These are phyloP conservation scores for Caenorhabditis afra DNA, from an alignment of 2,888 invertebrate genomes.

Conservation along the genomic window DNA sequence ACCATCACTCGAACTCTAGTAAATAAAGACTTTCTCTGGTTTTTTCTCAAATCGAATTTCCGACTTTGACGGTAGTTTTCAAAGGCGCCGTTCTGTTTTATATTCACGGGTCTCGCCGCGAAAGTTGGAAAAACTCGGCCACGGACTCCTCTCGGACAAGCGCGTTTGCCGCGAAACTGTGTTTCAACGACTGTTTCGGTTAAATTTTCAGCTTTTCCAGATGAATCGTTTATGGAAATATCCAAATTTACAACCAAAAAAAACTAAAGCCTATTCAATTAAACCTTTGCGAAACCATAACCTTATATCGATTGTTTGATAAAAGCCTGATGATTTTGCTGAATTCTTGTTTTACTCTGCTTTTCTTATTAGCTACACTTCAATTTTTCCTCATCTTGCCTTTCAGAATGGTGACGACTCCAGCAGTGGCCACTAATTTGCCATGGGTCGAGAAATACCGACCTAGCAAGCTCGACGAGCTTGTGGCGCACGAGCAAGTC, in stretches of 20 bases:
- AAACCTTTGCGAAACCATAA: too few relatives aligned
- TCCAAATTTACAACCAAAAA: neutral
- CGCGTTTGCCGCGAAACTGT: conserved; percentile 8
- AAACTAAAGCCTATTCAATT: too few relatives aligned
- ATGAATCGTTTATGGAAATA: neutral
- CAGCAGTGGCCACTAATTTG: conserved; percentile 63
- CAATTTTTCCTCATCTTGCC: neutral
- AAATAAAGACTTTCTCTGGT: too few relatives aligned
- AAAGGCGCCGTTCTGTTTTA: too few relatives aligned
- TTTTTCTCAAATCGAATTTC: too few relatives aligned
- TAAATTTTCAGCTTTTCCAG: neutral
- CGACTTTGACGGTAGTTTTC: too few relatives aligned
- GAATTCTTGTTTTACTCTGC: too few relatives aligned
- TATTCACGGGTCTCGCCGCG: neutral
- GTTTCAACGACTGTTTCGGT: neutral
- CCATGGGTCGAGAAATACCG: conserved; percentile 97
- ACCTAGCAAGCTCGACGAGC: conserved; percentile 90
- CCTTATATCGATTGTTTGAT: too few relatives aligned
- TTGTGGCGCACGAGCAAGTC: conserved; percentile 97
- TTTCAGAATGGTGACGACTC: conserved; percentile 19
- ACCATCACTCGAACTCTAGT: too few relatives aligned
- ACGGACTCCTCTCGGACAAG: conserved; percentile 16
- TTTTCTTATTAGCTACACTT: neutral
- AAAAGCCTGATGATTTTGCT: too few relatives aligned
- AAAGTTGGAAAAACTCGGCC: conserved; percentile 4